These are phyloP conservation scores for Lithophane semibrunnea DNA, from an alignment of 2,888 invertebrate genomes.

Conservation along the genomic window DNA sequence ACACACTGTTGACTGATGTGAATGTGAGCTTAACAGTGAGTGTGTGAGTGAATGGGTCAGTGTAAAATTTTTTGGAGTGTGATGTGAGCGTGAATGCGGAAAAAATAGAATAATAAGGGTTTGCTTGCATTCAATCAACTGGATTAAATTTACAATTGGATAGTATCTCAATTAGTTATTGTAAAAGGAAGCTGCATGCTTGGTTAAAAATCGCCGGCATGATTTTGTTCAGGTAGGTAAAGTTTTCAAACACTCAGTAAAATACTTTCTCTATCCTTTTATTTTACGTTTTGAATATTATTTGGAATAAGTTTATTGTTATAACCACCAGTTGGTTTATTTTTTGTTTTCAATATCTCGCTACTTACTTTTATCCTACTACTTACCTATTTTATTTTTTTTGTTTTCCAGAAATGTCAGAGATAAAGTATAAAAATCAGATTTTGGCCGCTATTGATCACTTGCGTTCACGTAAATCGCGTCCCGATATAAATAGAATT, in stretches of 20 bases:
- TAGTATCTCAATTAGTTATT: conserved; percentile 11
- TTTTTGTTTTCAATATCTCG: conserved; percentile 23
- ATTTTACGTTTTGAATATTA: conserved; percentile 1
- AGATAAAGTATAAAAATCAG: conserved; percentile 93
- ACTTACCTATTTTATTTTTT: conserved; percentile 49
- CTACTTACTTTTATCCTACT: conserved; percentile 7
- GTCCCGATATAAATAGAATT: conserved; percentile 95
- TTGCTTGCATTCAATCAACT: conserved; percentile 12
- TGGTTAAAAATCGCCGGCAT: conserved; percentile 83
- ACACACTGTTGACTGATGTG: too few species aligned
- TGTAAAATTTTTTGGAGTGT: conserved; percentile 7
- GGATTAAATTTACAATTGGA: not conserved
- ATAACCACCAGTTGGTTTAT: conserved; percentile 31
- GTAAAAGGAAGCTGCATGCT: conserved; percentile 53
- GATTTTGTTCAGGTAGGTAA: conserved; percentile 87
- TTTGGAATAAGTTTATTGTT: conserved; percentile 32
- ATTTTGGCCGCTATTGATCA: conserved; percentile 96
- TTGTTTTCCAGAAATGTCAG: conserved; percentile 88
- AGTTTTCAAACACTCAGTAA: conserved; percentile 39
- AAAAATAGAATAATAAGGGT: not conserved
- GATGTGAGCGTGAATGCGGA: not conserved
- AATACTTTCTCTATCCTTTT: not conserved
- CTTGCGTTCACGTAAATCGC: conserved; percentile 95
- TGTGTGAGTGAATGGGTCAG: conserved; percentile 6
- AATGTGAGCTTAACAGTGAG: too few species aligned